phyloP scores from a whole-genome alignment of 1,140 invertebrate genomes.

The Drosophila arawakana region DNA sequence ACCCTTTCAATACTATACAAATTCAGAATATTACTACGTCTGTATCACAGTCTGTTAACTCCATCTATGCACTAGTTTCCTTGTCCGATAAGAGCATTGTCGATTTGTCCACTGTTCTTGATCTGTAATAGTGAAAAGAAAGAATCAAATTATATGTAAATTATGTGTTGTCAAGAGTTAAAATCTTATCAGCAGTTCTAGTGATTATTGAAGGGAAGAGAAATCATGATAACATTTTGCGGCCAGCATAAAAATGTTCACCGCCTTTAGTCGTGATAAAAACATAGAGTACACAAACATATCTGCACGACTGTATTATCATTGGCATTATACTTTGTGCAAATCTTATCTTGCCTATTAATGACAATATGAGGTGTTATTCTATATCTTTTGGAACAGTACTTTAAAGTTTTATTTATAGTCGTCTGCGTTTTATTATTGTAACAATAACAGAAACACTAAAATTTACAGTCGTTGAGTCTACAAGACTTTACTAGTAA shows the following conservation, averaged over 20 bases:
- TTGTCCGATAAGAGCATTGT: constrained; percentile 54
- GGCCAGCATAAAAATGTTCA: constrained; percentile 14
- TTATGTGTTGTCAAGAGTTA: constrained; percentile 16
- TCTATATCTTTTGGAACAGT: not conserved
- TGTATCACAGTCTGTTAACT: constrained; percentile 61
- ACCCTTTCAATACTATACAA: not conserved
- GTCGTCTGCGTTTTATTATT: constrained; percentile 22
- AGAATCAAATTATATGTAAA: constrained; percentile 13
- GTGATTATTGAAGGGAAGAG: not conserved
- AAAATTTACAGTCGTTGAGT: not conserved
- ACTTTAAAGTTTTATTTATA: constrained; percentile 8
- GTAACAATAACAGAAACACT: not conserved
- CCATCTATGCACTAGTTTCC: constrained; percentile 41
- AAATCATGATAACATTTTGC: not conserved
- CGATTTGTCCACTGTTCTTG: constrained; percentile 4
- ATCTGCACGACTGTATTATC: constrained; percentile 9
- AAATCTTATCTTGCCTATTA: constrained; percentile 31
- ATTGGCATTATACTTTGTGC: not conserved
- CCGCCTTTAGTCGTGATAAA: not conserved
- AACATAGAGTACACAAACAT: constrained; percentile 14
- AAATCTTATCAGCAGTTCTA: constrained; percentile 12
- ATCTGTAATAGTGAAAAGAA: constrained; percentile 19
- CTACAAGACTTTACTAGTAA: not conserved
- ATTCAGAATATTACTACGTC: constrained; percentile 9
- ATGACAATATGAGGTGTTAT: constrained; percentile 7